Evolutionary conservation across 1,140 invertebrate genomes (phyloP).

Genomic region (Zophobas morio): DNA sequence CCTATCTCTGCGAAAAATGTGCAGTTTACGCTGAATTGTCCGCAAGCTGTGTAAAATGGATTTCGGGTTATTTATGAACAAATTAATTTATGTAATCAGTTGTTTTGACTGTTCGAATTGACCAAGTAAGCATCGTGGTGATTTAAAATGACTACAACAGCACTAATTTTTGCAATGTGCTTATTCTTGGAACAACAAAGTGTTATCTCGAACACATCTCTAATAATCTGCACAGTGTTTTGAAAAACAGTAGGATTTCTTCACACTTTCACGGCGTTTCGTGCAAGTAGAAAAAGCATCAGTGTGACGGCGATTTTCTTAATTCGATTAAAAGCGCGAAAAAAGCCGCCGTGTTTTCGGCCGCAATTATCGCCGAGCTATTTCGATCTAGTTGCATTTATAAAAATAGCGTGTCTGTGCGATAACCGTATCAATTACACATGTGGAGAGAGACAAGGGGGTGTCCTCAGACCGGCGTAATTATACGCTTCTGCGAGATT

Average conservation of each 20-base stretch:
- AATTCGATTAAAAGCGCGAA: neutral
- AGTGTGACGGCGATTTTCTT: neutral
- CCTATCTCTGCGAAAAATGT: neutral
- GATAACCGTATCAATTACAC: constrained; percentile 38
- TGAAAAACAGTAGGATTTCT: neutral
- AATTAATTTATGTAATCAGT: constrained; percentile 42
- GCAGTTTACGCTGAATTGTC: neutral
- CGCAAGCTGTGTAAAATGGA: constrained; percentile 3
- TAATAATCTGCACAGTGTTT: constrained; percentile 2
- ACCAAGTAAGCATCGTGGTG: constrained; percentile 44
- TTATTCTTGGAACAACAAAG: constrained; percentile 37
- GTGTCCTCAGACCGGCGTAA: constrained; percentile 29
- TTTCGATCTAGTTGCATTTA: constrained; percentile 37
- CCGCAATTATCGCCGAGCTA: constrained; percentile 2
- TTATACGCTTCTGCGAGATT: constrained; percentile 32
- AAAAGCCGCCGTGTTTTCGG: neutral
- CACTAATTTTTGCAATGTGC: constrained; percentile 45
- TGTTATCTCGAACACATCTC: constrained; percentile 19
- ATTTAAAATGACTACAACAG: constrained; percentile 46
- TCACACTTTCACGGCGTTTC: constrained; percentile 5
- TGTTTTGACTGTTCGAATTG: constrained; percentile 46
- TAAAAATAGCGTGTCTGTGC: constrained; percentile 38
- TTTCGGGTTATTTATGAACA: constrained; percentile 30
- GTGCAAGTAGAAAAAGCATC: neutral
- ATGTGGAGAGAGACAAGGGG: constrained; percentile 20